Evolutionary conservation across 2,888 invertebrate species (phyloP).

Genomic region (Leptinotarsa haldemani): DNA sequence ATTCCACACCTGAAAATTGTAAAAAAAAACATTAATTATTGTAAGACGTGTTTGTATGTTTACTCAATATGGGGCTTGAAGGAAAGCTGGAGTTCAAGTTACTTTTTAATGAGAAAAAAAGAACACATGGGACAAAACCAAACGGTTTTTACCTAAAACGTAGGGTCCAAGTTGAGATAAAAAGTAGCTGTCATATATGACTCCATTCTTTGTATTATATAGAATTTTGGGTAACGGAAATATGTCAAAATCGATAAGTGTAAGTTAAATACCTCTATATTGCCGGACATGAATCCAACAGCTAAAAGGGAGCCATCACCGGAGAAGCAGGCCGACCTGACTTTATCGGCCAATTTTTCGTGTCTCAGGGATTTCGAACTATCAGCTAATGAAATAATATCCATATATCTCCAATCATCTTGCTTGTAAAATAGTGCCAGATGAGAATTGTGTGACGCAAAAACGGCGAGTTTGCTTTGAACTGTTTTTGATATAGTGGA

Average conservation of each 20-base stretch:
- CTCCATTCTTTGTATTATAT: neutral
- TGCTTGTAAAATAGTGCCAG: neutral
- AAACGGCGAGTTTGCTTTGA: neutral
- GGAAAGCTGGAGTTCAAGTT: too few species aligned
- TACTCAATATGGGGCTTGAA: too few species aligned
- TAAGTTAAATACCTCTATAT: slow-evolving; percentile 69
- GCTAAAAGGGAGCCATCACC: slow-evolving; percentile 72
- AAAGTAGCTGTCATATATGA: neutral
- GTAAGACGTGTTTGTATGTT: too few species aligned
- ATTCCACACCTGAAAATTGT: slow-evolving; percentile 40
- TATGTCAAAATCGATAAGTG: too few species aligned
- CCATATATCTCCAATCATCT: slow-evolving; percentile 8
- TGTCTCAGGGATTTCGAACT: slow-evolving; percentile 22
- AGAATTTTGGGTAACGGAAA: too few species aligned
- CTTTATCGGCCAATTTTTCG: slow-evolving; percentile 41
- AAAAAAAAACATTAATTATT: slow-evolving; percentile 14
- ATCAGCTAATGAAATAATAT: neutral
- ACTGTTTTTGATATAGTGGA: neutral
- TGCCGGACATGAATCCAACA: slow-evolving; percentile 73
- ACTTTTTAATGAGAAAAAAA: too few species aligned
- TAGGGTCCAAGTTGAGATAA: neutral
- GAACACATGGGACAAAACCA: too few species aligned
- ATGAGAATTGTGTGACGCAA: slow-evolving; percentile 1
- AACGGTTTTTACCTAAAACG: neutral
- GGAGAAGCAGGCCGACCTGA: slow-evolving; percentile 61